phyloP scores from a whole-genome alignment of 2,797 vertebrate species.

The Austrolebias charrua region DNA sequence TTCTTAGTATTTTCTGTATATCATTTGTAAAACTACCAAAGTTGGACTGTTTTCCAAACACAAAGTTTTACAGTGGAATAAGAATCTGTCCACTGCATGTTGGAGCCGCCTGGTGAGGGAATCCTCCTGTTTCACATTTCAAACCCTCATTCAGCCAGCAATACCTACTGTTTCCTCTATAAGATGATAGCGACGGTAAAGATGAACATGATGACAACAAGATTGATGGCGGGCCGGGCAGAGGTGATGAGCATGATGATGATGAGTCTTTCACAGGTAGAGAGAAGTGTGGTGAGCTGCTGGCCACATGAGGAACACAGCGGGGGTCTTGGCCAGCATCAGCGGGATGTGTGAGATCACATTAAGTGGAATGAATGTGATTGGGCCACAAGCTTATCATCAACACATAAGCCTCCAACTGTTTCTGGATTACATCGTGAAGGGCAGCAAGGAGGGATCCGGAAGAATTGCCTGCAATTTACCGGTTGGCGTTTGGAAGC shows the following conservation, averaged over 20 bases:
- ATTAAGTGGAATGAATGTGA: slow-evolving; percentile 76
- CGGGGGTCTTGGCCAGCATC: slow-evolving; percentile 55
- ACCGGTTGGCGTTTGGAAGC: slow-evolving; percentile 38
- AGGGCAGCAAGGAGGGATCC: slow-evolving; percentile 56
- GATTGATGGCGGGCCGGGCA: slow-evolving; percentile 37
- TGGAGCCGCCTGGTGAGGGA: slow-evolving; percentile 24
- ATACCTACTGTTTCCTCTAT: slow-evolving; percentile 34
- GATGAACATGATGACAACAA: slow-evolving; percentile 52
- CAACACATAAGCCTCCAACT: slow-evolving; percentile 58
- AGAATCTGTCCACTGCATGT: slow-evolving; percentile 19
- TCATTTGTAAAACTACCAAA: slow-evolving; percentile 7
- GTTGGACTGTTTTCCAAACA: slow-evolving; percentile 12
- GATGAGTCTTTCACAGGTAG: slow-evolving; percentile 52
- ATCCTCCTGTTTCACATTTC: slow-evolving; percentile 43
- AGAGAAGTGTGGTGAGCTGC: slow-evolving; percentile 24
- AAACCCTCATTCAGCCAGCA: slow-evolving; percentile 32
- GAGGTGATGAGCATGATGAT: slow-evolving; percentile 55
- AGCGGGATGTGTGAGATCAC: slow-evolving; percentile 66
- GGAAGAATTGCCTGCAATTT: slow-evolving; percentile 68
- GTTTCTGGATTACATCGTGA: slow-evolving; percentile 71
- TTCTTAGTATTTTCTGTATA: background rate
- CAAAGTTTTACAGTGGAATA: slow-evolving; percentile 14
- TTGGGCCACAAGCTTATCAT: slow-evolving; percentile 58
- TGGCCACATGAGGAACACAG: slow-evolving; percentile 55
- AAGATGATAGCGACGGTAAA: slow-evolving; percentile 49